phyloP scores from a whole-genome alignment of 2,888 invertebrate species.

The Brachypterus glaber region DNA sequence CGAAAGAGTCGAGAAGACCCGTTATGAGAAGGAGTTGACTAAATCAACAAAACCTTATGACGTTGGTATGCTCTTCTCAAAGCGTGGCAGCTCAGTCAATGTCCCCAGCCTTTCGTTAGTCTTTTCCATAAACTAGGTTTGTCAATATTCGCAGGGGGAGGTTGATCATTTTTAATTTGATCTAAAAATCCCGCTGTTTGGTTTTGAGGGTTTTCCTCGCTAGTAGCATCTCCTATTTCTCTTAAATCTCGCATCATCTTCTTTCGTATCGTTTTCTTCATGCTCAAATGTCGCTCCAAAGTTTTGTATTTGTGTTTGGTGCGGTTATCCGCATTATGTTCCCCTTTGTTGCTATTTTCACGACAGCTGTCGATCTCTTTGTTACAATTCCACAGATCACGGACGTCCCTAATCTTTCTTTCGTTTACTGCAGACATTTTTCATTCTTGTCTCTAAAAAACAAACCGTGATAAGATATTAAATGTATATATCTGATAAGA shows the following conservation, averaged over 20 bases:
- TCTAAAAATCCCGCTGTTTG: constrained; percentile 37
- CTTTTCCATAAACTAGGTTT: constrained; percentile 42
- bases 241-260: constrained; percentile 77
- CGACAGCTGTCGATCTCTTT: constrained; percentile 21
- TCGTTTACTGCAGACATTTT: constrained; percentile 54
- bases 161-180: constrained; percentile 40
- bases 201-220: constrained; percentile 27
- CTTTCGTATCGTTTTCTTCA: constrained; percentile 79
- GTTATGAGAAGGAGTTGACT: too few relatives aligned
- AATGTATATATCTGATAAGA: constrained; percentile 9
- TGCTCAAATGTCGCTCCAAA: constrained; percentile 70
- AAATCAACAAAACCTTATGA: too few relatives aligned
- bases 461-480: constrained; percentile 10
- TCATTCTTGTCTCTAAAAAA: constrained; percentile 28
- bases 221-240: constrained; percentile 45
- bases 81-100: constrained; percentile 21
- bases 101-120: constrained; percentile 40
- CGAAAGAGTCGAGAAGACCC: constrained; percentile 12
- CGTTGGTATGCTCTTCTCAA: neutral
- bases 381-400: constrained; percentile 46
- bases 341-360: constrained; percentile 37
- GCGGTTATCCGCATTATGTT: constrained; percentile 47
- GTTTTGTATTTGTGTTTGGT: constrained; percentile 66
- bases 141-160: constrained; percentile 39
- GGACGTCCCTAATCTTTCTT: constrained; percentile 64